phyloP scores from a whole-genome alignment of 2,797 vertebrate species.

The Lutjanus argentimaculatus region DNA sequence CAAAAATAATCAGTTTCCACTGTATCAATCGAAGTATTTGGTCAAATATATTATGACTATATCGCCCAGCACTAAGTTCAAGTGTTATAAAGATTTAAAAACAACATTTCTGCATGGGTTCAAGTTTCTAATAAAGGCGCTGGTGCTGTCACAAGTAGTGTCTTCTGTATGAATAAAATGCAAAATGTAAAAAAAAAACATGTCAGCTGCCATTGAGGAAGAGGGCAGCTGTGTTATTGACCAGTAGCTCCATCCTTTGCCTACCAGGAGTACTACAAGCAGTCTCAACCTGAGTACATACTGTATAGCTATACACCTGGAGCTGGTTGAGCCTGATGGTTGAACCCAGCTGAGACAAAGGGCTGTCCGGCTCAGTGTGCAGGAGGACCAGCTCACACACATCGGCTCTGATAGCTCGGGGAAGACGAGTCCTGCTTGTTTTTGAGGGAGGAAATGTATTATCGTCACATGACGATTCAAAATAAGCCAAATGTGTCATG shows the following conservation, averaged over 20 bases:
- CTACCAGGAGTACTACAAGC: slow-evolving; percentile 69
- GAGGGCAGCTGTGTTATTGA: slow-evolving; percentile 53
- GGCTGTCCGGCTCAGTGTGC: slow-evolving; percentile 25
- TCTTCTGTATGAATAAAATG: background rate
- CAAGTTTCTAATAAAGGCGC: background rate
- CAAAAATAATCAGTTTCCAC: too few relatives aligned
- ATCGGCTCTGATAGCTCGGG: background rate
- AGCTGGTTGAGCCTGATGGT: slow-evolving; percentile 70
- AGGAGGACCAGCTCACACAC: background rate
- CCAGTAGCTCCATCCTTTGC: slow-evolving; percentile 73
- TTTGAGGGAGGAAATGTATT: slow-evolving; percentile 30
- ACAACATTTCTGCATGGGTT: background rate
- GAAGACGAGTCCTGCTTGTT: slow-evolving; percentile 5
- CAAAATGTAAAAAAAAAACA: background rate
- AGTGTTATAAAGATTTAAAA: background rate
- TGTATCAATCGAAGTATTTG: too few relatives aligned
- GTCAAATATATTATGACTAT: too few relatives aligned
- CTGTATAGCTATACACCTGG: slow-evolving; percentile 68
- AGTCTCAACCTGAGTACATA: slow-evolving; percentile 48
- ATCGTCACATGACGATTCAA: slow-evolving; percentile 48
- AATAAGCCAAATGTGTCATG: slow-evolving; percentile 37
- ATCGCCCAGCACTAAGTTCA: too few relatives aligned
- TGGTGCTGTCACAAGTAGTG: background rate
- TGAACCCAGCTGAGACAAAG: slow-evolving; percentile 48
- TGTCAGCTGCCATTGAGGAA: background rate